Evolutionary conservation across 1,140 invertebrate species (phyloP), one percentile per base, ranked within the genome.

Genomic region (Asobara japonica): DNA sequence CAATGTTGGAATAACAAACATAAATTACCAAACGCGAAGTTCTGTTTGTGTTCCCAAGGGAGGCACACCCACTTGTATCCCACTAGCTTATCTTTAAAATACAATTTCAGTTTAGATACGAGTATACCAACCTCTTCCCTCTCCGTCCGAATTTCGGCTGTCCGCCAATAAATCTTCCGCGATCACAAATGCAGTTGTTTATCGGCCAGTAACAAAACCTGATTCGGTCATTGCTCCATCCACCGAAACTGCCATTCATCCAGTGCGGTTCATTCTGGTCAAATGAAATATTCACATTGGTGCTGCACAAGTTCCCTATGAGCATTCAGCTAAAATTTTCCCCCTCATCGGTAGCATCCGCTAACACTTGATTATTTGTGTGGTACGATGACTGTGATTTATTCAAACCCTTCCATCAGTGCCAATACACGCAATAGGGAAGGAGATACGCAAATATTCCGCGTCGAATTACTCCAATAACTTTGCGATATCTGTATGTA

Each of bases 241-340:
- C 11, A 56, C 73, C 69, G 70, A 22, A 29, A 65, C 36, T 72
- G 69, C 25, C 69, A 61, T 71, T 60, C 67, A 71, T 27, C 66
- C 69, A 45, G 68, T 31, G 71, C 67, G 41, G 64, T 69, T 41
- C 62, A 70, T 70, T 78, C 77, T 51, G 73, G 18, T 61, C 65
- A 62, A 76, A 79, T 72, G 71, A 79, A 80, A 80, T 79, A 79
- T 80, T 79, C 74, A 73, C 73, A 75, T 78, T 79, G 80, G 77
- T 60, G 64, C 62, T 8, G 51, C 51, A 56, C 11, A 36, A 11
- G 31, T 36, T 5, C 41, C 51, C 22, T 56, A 27, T 27, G 22
- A 56, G 51, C 51, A 56, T 25, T 25, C 22, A 56, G 6, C 22
- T 4, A 56, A 56, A 56, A 56, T 45, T 45, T 45, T 25, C 51